Evolutionary conservation across 2,113 vertebrate genomes (phyloP), one percentile per base, ranked within the genome.

Genomic region (Setophaga kirtlandii): DNA sequence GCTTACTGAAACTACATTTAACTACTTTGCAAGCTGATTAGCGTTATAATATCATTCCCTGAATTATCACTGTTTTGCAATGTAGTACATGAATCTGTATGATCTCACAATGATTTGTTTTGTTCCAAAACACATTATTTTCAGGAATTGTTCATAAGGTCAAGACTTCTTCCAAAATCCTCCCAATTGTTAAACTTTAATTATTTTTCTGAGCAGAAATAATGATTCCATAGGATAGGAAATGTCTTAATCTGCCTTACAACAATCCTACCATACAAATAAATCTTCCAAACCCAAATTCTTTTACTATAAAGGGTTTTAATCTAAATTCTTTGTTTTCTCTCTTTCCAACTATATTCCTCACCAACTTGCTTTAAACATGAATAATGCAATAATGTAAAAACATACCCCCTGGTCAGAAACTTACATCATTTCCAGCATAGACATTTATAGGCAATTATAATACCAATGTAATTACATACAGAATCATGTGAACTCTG

Each of bases 381-480:
- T 80, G 91, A 94, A 93, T 93, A 95, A 89, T 87, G 75, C 46
- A 94, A 74, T 87, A 94, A 94, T 87, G 39, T 83, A 96, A 94
- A 94, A 96, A 89, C 71, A 94, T 91, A 62, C 94, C 92, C 89
- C 82, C 77, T 94, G 77, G 93, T 96, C 80, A 96, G 91, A 96
- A 89, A 94, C 81, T 95, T 96, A 69, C 87, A 95, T 93, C 67
- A 85, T 85, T 97, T 95, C 87, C 93, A 96, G 81, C 67, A 93
- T 39, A 87, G 84, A 62, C 77, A 90, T 79, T 91, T 96, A 87
- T 46, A 83, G 63, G 50, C 74, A 96, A 96, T 96, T 97, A 95
- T 96, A 97, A 96, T 96, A 93, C 96, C 95, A 83, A 87, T 41
- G 74, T 96, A 97, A 95, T 95, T 96, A 90, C 87, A 84, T 60